Conservation (phyloP, 2,888 invertebrate species). For the Archips crataeganus region DNA sequence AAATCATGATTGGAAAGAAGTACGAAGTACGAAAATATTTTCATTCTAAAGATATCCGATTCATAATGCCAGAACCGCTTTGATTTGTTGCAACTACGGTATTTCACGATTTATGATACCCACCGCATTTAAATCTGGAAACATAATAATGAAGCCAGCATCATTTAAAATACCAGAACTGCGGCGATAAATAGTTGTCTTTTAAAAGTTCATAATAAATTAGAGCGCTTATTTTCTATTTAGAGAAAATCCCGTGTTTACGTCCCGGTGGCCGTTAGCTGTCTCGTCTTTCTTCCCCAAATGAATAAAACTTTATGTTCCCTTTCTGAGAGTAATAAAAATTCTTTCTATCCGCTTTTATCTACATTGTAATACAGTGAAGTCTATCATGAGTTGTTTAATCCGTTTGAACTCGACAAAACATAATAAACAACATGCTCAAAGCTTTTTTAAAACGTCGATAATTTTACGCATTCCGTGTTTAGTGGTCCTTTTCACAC, state of each 20-base stretch:
- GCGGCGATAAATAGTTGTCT: constrained; percentile 29
- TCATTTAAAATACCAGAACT: constrained; percentile 33
- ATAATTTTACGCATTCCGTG: constrained; percentile 52
- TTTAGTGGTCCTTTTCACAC: constrained; percentile 58
- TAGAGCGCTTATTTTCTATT: constrained; percentile 39
- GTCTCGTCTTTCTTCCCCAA: constrained; percentile 60
- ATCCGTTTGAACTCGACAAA: constrained; percentile 63
- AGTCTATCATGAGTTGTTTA: constrained; percentile 61
- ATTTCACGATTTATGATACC: constrained; percentile 39
- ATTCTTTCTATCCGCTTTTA: constrained; percentile 71
- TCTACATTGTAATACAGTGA: constrained; percentile 68
- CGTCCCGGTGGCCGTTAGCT: constrained; percentile 61
- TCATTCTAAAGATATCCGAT: constrained; percentile 22
- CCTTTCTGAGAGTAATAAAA: constrained; percentile 72
- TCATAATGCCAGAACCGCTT: constrained; percentile 30
- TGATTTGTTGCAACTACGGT: constrained; percentile 29
- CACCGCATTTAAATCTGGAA: constrained; percentile 19
- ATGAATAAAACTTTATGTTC: constrained; percentile 74
- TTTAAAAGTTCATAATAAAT: constrained; percentile 33
- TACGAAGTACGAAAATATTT: not conserved
- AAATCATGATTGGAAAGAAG: not conserved
- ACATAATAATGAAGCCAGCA: constrained; percentile 29
- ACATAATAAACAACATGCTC: constrained; percentile 58
- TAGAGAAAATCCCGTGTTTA: constrained; percentile 52
- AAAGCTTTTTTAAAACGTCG: constrained; percentile 54